These are phyloP conservation scores for Paramacrobiotus metropolitanus DNA, from an alignment of 1,140 invertebrate species.

Conservation along the genomic window DNA sequence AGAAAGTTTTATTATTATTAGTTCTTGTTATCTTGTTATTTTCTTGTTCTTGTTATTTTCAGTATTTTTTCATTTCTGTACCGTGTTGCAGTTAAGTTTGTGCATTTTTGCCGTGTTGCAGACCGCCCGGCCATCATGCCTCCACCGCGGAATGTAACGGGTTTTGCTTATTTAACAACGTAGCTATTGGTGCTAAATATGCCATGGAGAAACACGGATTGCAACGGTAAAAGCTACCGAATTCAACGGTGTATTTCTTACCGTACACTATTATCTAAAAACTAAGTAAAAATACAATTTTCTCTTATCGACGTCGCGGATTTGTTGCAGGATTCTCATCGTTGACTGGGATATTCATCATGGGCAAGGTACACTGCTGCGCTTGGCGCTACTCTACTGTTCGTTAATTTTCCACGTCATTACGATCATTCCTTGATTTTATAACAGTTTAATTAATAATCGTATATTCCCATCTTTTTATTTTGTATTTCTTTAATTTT, in stretches of 20 bases:
- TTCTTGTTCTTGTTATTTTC: no score
- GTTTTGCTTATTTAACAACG: conserved; percentile 93
- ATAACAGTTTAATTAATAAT: no score
- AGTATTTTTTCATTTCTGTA: no score
- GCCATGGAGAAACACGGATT: conserved; percentile 35
- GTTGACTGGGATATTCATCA: conserved; percentile 95
- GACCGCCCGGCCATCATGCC: conserved; percentile 92
- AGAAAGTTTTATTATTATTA: no score
- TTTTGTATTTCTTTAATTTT: no score
- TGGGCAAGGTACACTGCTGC: conserved; percentile 81
- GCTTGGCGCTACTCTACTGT: no score
- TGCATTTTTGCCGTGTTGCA: conserved; percentile 23
- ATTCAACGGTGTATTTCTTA: background rate
- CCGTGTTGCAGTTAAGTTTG: no score
- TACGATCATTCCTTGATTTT: no score
- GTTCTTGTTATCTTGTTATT: no score
- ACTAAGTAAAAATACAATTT: background rate
- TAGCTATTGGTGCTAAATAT: conserved; percentile 63
- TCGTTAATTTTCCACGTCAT: no score
- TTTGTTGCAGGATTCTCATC: conserved; percentile 43
- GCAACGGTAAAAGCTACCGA: conserved; percentile 19
- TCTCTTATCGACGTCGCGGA: no score
- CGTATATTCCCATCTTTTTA: no score
- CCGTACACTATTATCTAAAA: conserved; percentile 19
- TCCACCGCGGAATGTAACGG: conserved; percentile 47